Base-by-base conservation (phyloP, 2,797 vertebrate species). In the Acanthurus leucopareius region DNA sequence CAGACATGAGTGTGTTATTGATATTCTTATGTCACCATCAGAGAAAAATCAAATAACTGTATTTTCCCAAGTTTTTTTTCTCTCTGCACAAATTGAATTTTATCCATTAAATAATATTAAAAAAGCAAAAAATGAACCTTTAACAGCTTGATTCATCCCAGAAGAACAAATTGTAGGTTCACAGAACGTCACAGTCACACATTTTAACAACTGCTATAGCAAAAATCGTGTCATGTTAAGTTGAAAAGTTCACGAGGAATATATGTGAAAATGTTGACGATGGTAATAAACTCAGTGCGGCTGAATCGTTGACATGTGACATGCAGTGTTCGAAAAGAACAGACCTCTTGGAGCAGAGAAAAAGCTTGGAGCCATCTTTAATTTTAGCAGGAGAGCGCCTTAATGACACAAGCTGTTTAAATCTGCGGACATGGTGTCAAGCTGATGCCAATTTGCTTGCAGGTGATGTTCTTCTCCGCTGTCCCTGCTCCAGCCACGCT, bases 401-500 rank as follows among this genome's bases (percentile, higher is more conserved):
- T 90, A 85, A 90, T 80, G 89, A 83, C 90, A 89, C 85, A 86
- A 88, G 87, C 88, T 89, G 87, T 91, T 92, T 73, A 70, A 89
- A 78, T 90, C 73, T 89, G 86, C 42, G 15, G 87, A 89, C 88
- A 88, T 14, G 78, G 75, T 89, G 88, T 93, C 90, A 88, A 71
- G 83, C 88, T 59, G 85, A 85, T 77, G 90, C 83, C 89, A 73
- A 93, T 93, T 92, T 89, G 89, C 85, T 91, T 88, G 84, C 88
- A 91, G 89, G 88, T 91, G 84, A 87, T 82, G 88, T 85, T 85
- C 75, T 3, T 69, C 66, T 87, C 64, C 63, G 67, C 88, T 80
- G 80, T 91, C 69, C 83, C 82, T 19, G 66, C 75, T 84, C 77
- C 78, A 87, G 75, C 86, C 76, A 17, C 16, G 32, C 69, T 86